Evolutionary conservation across 2,113 vertebrate genomes (phyloP).

Genomic region (Ammodytes dubius): DNA sequence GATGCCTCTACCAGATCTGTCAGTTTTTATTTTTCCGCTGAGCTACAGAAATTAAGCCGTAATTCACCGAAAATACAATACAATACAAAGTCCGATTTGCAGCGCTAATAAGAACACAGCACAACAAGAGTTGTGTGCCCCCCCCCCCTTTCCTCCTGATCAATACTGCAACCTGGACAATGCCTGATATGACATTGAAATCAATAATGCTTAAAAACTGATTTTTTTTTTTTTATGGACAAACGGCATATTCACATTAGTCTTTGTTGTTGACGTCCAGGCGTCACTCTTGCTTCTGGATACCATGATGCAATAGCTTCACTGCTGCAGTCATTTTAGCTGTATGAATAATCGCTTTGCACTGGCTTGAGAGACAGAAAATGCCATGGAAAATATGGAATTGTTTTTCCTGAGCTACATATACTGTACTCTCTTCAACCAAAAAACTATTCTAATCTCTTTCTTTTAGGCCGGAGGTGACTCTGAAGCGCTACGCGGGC

Average conservation of each 20-base stretch:
- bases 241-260: conserved; percentile 60
- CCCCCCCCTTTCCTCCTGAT: not conserved
- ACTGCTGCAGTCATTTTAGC: conserved; percentile 53
- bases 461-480: conserved; percentile 91
- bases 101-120: not conserved
- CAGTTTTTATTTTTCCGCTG: conserved; percentile 17
- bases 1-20: not conserved
- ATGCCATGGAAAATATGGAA: not conserved
- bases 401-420: not conserved
- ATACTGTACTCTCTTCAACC: not conserved
- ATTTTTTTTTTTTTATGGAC: conserved; percentile 20
- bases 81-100: not conserved
- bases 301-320: conserved; percentile 53
- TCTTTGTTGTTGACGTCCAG: conserved; percentile 25
- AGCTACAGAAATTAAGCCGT: conserved; percentile 7
- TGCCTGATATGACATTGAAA: not conserved
- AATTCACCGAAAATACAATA: conserved; percentile 16
- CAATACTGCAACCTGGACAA: not conserved
- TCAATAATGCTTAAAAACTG: not conserved
- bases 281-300: conserved; percentile 40
- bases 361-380: conserved; percentile 28
- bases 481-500: conserved; percentile 90
- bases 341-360: conserved; percentile 3
- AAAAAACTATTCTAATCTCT: conserved; percentile 25
- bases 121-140: not conserved